phyloP scores from a whole-genome alignment of 2,797 vertebrate genomes.

The Parotocinclus haroldoi region DNA sequence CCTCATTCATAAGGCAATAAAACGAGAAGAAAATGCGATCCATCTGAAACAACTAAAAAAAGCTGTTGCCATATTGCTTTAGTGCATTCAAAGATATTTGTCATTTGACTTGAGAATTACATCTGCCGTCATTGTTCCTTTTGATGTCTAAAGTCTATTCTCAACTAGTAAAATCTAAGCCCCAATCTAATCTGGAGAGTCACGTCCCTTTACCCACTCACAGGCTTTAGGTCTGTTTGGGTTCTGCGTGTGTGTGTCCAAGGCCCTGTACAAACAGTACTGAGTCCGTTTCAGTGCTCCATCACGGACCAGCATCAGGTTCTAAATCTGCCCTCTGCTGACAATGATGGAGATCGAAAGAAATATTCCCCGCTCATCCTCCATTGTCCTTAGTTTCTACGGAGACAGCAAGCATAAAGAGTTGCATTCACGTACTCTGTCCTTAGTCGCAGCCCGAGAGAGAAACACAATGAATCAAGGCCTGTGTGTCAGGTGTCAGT shows the following conservation, averaged over 20 bases:
- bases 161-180: slow-evolving; percentile 17
- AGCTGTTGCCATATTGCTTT: slow-evolving; percentile 20
- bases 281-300: slow-evolving; percentile 1
- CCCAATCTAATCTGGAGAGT: slow-evolving; percentile 8
- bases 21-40: slow-evolving; percentile 34
- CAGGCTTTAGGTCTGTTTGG: slow-evolving; percentile 22
- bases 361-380: slow-evolving; percentile 44
- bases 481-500: slow-evolving; percentile 55
- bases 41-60: slow-evolving; percentile 25
- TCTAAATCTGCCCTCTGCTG: slow-evolving; percentile 40
- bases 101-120: slow-evolving; percentile 21
- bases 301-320: slow-evolving; percentile 30
- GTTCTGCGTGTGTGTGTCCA: slow-evolving; percentile 5
- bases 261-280: slow-evolving; percentile 28
- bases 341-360: slow-evolving; percentile 37
- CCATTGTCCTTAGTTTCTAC: slow-evolving; percentile 50
- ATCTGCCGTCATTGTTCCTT: slow-evolving; percentile 10
- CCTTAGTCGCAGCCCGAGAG: slow-evolving; percentile 27
- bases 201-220: slow-evolving; percentile 25
- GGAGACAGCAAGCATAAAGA: slow-evolving; percentile 43
- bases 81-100: slow-evolving; percentile 21
- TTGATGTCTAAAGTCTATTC: slow-evolving; percentile 5
- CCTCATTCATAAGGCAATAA: slow-evolving; percentile 34
- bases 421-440: slow-evolving; percentile 40
- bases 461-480: slow-evolving; percentile 75